Percentiles rank a stretch among this genome's conserved stretches.
phyloP scores from a whole-genome alignment of 2,888 invertebrate species.

The Drosophila rellima region DNA sequence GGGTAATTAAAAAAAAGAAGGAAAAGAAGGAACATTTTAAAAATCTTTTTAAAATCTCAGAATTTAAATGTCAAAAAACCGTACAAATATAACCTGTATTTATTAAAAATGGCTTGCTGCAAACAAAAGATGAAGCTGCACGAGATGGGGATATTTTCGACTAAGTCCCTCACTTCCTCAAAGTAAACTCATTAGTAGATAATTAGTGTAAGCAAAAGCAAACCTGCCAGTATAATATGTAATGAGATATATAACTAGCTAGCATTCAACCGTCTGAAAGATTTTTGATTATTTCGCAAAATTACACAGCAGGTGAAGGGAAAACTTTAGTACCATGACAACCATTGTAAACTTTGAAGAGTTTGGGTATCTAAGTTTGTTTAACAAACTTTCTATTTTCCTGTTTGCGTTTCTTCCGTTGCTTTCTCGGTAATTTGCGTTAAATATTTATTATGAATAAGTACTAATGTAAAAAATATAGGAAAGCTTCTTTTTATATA shows the following conservation, averaged over 20 bases:
- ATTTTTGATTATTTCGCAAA: constrained; percentile 21
- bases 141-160: neutral
- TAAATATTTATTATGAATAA: constrained; percentile 23
- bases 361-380: constrained; percentile 11
- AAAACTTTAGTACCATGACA: constrained; percentile 21
- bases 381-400: constrained; percentile 22
- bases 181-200: constrained; percentile 19
- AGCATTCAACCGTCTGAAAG: neutral
- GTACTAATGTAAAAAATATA: constrained; percentile 1
- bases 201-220: constrained; percentile 14
- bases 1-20: too few species aligned
- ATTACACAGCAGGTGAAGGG: constrained; percentile 11
- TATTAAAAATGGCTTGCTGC: constrained; percentile 6
- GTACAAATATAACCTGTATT: neutral
- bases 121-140: neutral
- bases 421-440: constrained; percentile 5
- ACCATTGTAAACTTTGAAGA: constrained; percentile 15
- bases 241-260: constrained; percentile 11
- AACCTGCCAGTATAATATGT: constrained; percentile 13
- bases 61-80: too few species aligned
- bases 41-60: too few species aligned
- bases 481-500: neutral
- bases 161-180: neutral
- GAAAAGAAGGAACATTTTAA: too few species aligned
- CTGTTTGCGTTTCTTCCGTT: constrained; percentile 2